Base-by-base conservation (phyloP, 2,113 vertebrate species). In the Corydoras maculifer region DNA sequence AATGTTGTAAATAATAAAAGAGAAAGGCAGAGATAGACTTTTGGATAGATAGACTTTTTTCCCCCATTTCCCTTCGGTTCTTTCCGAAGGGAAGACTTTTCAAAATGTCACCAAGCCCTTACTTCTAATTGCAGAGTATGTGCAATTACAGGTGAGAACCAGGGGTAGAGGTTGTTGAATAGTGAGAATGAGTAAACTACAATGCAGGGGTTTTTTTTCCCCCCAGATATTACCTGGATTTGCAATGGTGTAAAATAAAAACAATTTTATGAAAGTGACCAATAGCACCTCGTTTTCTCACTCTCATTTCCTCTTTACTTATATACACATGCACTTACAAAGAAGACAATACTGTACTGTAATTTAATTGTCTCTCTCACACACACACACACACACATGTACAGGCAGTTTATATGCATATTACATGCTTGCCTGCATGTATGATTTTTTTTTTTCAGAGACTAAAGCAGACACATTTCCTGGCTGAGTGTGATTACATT, bases 251-350 rank as follows among this genome's bases (percentile, higher is more conserved):
- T 89, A 82, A 88, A 84, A 87, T 89, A 78, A 85, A 89, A 90
- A 90, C 90, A 90, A 90, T 89, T 86, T 80, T 83, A 86, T 90
- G 88, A 90, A 83, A 83, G 78, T 77, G 86, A 90, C 89, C 89
- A 90, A 91, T 87, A 76, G 83, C 82, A 79, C 67, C 83, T 83
- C 86, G 90, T 88, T 43, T 43, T 43, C 4, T 5, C 35, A 43
- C 35, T 43, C 35, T 43, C 35, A 5, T 43, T 43, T 43, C 35
- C 35, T 43, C 35, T 43, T 8, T 2, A 43, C 35, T 5, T 43
- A 43, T 43, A 43, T 43, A 43, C 35, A 5, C 35, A 43, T 43
- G 18, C 18, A 25, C 18, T 25, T 25, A 25, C 18, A 25, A 25
- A 25, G 2, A 25, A 25, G 18, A 25, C 18, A 25, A 25, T 25